Evolutionary conservation across 1,140 invertebrate genomes (phyloP).

Genomic region (Copidosoma floridanum): DNA sequence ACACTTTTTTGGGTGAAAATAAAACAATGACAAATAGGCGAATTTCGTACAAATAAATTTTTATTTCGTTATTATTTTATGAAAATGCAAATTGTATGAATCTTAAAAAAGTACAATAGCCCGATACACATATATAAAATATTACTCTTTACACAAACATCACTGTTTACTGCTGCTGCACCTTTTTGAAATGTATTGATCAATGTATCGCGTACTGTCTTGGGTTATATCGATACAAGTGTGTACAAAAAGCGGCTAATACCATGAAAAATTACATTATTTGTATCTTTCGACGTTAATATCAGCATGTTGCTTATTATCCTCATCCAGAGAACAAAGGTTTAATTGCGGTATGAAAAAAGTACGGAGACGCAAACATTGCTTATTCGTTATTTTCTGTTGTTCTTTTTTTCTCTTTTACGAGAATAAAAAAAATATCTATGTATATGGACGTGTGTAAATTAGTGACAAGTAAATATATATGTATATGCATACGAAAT

Average conservation of each 20-base stretch:
- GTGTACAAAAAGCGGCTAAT: constrained; percentile 31
- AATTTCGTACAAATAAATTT: constrained; percentile 48
- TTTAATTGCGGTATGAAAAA: background rate
- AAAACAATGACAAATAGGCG: constrained; percentile 2
- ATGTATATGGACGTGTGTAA: constrained; percentile 12
- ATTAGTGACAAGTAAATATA: constrained; percentile 13
- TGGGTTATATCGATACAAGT: constrained; percentile 17
- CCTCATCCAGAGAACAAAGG: background rate
- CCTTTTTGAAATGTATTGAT: constrained; percentile 32
- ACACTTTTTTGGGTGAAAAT: background rate
- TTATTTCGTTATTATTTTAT: constrained; percentile 48
- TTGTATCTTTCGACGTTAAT: constrained; percentile 8
- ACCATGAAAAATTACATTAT: constrained; percentile 33
- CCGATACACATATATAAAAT: constrained; percentile 58
- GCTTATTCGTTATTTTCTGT: too few relatives aligned
- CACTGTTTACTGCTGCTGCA: constrained; percentile 40
- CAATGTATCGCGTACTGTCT: constrained; percentile 19
- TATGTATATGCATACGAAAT: constrained; percentile 1
- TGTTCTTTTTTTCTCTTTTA: background rate
- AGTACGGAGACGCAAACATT: too few relatives aligned
- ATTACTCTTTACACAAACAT: constrained; percentile 53
- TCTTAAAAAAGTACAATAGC: constrained; percentile 58
- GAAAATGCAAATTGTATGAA: constrained; percentile 51
- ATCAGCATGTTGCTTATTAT: background rate
- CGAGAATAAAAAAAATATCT: constrained; percentile 13